Base-by-base conservation (phyloP, 2,888 invertebrate species). In the Entomobrya multifasciata region DNA sequence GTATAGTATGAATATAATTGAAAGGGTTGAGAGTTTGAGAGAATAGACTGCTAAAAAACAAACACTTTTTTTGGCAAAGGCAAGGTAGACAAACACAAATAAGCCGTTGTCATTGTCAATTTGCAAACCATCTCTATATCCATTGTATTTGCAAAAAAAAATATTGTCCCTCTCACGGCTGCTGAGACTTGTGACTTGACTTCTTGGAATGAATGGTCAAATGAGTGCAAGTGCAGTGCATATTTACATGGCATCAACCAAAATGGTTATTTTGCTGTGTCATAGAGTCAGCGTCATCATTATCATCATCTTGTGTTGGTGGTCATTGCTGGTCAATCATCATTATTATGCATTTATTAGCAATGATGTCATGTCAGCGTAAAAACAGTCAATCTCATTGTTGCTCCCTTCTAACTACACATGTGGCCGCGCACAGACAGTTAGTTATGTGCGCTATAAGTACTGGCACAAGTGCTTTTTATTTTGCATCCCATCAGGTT, bases 261-360 rank as follows among this genome's bases (percentile, higher is more conserved):
- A 67, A 10, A n/a, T 25, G 36, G 2, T 78, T 78, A 76, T 78
- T 78, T 44, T 25, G 78, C 78, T 25, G 8, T 78, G 78, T 78
- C 78, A 78, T 78, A n/a, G n/a, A n/a, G n/a, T n/a, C n/a, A n/a
- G n/a, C 36, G 8, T 36, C 36, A 36, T 36, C 36, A 36, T 36
- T n/a, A 36, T 36, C 36, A 36, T 36, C 4, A 6, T 22, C 62
- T 83, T 76, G 72, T 82, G 72, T 83, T 83, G 74, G 83, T 83
- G 83, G 83, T 83, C 76, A 76, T 76, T 83, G 74, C 83, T 83
- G 74, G 62, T 83, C 65, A 76, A 60, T 62, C 76, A 76, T 76
- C 52, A 47, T 36, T 57, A 76, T 55, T 57, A 76, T 55, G 57
- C 76, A 47, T 41, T 78, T 78, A 62, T 78, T 78, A 78, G 78